Percentiles rank a stretch among this genome's conserved stretches.
Evolutionary conservation across 2,888 invertebrate species (phyloP).

Genomic region (Synergus laeviventris): DNA sequence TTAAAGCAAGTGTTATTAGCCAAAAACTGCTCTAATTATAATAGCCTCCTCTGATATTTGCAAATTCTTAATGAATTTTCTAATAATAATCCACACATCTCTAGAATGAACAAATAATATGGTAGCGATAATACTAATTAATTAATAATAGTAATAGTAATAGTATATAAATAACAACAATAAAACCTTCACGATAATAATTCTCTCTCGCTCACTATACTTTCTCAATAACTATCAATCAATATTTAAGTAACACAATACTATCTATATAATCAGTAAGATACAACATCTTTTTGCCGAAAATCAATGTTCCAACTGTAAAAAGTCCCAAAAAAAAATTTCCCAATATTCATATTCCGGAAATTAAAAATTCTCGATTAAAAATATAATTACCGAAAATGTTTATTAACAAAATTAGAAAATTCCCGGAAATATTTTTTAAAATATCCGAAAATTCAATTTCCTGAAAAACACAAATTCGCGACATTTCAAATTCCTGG

Average conservation of each 20-base stretch:
- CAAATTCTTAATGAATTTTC: slow-evolving; percentile 38
- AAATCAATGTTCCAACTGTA: no score
- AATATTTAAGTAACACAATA: slow-evolving; percentile 7
- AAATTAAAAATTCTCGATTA: no score
- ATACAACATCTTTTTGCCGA: no score
- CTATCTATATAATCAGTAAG: slow-evolving; percentile 3
- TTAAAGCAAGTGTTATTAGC: background rate
- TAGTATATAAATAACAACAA: slow-evolving; percentile 44
- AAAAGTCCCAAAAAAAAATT: no score
- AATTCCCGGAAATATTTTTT: no score
- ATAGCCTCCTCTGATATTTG: slow-evolving; percentile 19
- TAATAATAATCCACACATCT: slow-evolving; percentile 45
- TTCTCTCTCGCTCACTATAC: slow-evolving; percentile 52
- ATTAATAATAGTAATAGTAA: slow-evolving; percentile 42
- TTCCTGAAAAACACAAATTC: no score
- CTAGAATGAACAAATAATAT: slow-evolving; percentile 43
- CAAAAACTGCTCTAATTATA: background rate
- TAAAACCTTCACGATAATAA: slow-evolving; percentile 26
- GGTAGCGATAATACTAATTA: slow-evolving; percentile 44
- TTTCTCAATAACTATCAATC: slow-evolving; percentile 42
- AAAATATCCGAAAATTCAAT: no score
- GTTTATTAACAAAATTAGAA: no score
- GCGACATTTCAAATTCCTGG: no score
- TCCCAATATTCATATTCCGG: no score
- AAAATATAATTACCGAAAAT: no score